These are phyloP conservation scores for Trematomus loennbergii DNA, from an alignment of 2,113 vertebrate species.

Conservation along the genomic window DNA sequence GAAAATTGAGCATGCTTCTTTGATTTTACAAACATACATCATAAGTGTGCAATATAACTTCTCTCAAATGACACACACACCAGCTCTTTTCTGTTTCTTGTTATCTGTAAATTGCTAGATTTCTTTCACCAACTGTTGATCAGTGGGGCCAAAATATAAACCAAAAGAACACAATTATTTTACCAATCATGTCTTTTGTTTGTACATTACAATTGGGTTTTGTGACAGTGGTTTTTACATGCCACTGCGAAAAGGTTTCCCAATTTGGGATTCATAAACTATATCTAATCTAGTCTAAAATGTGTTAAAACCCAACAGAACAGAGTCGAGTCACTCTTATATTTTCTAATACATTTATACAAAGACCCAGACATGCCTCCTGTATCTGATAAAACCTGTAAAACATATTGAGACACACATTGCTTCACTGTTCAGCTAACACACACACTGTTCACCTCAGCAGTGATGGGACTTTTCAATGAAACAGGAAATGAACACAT, in stretches of 20 bases:
- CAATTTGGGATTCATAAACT: no score
- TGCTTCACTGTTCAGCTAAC: background rate
- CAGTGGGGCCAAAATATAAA: background rate
- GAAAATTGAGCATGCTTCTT: no score
- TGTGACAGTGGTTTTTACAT: no score
- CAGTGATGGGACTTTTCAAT: background rate
- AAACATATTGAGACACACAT: background rate
- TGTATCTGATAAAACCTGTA: conserved; percentile 4
- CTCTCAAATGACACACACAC: background rate
- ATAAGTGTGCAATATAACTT: background rate
- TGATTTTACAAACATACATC: background rate
- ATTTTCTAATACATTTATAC: background rate
- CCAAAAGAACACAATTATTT: background rate
- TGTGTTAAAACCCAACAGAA: background rate
- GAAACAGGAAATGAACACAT: conserved; percentile 18
- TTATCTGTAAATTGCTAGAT: background rate
- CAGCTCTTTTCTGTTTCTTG: no score
- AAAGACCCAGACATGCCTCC: background rate
- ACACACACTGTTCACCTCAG: background rate
- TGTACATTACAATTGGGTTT: no score
- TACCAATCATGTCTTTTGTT: no score
- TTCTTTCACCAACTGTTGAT: background rate
- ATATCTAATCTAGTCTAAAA: background rate
- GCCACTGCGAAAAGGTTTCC: no score
- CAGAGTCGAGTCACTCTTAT: background rate